Percentiles rank a stretch among this genome's conserved stretches.
phyloP scores from a whole-genome alignment of 2,888 invertebrate genomes.

The Scelioninae gen. 1 region DNA sequence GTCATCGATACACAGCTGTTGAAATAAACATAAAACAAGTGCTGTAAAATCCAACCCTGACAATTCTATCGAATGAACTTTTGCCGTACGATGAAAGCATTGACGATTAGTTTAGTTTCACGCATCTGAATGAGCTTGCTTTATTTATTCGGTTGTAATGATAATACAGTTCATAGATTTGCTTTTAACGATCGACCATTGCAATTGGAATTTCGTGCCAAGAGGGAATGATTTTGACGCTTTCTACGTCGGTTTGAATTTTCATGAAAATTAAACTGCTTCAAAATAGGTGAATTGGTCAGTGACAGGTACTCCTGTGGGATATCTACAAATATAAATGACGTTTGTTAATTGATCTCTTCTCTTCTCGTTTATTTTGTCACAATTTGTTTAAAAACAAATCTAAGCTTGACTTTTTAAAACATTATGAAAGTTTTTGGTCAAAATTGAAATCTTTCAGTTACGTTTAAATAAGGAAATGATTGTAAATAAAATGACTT shows the following conservation, averaged over 20 bases:
- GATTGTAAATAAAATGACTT: too few relatives aligned
- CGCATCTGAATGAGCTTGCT: conserved; percentile 35
- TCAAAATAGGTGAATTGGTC: conserved; percentile 52
- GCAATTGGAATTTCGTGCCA: conserved; percentile 47
- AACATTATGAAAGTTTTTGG: neutral
- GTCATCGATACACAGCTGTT: conserved; percentile 34
- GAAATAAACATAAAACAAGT: conserved; percentile 55
- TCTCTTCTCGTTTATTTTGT: conserved; percentile 31
- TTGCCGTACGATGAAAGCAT: conserved; percentile 44
- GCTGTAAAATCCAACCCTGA: conserved; percentile 39
- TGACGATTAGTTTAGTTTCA: conserved; percentile 55
- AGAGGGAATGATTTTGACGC: conserved; percentile 61
- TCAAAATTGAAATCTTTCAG: neutral
- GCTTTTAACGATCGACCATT: conserved; percentile 62
- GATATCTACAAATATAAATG: conserved; percentile 57
- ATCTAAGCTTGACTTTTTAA: conserved; percentile 7
- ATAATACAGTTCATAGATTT: conserved; percentile 64
- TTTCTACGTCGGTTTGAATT: conserved; percentile 61
- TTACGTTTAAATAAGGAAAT: too few relatives aligned
- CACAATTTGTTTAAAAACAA: conserved; percentile 22
- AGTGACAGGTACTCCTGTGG: conserved; percentile 57
- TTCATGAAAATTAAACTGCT: conserved; percentile 62
- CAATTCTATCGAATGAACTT: conserved; percentile 53
- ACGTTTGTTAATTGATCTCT: conserved; percentile 58
- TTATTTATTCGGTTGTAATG: conserved; percentile 62